phyloP scores from a whole-genome alignment of 2,113 vertebrate species.

The Saccopteryx bilineata region DNA sequence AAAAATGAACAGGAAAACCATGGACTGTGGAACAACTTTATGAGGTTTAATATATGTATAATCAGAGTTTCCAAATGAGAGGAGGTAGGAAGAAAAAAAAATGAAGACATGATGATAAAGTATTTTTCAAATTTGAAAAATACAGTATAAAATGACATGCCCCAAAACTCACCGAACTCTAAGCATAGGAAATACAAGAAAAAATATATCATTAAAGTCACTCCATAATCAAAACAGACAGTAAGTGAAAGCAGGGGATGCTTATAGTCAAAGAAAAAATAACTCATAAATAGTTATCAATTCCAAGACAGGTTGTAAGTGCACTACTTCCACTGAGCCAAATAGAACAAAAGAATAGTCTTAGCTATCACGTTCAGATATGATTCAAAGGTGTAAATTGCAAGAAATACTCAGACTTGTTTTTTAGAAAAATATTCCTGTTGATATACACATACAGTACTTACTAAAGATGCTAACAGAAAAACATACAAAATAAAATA shows the following conservation, averaged over 20 bases:
- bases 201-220: not conserved
- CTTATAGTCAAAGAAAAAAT: not conserved
- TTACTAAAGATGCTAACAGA: not conserved
- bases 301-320: not conserved
- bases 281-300: not conserved
- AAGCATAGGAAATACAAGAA: not conserved
- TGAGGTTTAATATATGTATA: not conserved
- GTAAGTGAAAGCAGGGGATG: not conserved
- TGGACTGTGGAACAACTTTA: not conserved
- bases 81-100: too few species aligned
- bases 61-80: not conserved
- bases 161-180: not conserved
- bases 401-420: not conserved
- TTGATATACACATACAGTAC: not conserved
- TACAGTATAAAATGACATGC: not conserved
- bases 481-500: not conserved
- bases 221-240: not conserved
- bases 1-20: not conserved
- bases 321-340: not conserved
- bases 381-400: not conserved
- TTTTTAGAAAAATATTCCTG: conserved; percentile 14
- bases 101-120: not conserved
- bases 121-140: not conserved
- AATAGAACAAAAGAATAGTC: not conserved
- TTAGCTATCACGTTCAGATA: not conserved